Percentiles rank a stretch among this genome's conserved stretches.
These are phyloP conservation scores for Pangasius larnaudii DNA, from an alignment of 2,797 vertebrate species.

Conservation along the genomic window DNA sequence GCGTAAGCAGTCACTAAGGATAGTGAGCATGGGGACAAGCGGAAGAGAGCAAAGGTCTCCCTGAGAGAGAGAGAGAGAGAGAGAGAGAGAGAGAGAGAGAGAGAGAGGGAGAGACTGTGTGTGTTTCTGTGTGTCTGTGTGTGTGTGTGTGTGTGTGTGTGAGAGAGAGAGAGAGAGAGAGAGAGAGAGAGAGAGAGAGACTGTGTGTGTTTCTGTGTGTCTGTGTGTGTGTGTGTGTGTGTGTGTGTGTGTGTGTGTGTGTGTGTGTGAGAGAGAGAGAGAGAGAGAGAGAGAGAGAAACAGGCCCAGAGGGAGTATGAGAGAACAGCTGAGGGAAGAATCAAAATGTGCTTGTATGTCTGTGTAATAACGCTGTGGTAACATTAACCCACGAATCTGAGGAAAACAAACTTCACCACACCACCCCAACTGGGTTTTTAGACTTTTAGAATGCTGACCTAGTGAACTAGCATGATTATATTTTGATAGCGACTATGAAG, in stretches of 20 bases:
- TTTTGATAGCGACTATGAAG: neutral
- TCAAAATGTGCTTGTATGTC: neutral
- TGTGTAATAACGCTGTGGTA: constrained; percentile 6
- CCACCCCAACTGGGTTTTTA: neutral
- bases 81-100: neutral
- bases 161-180: constrained; percentile 15
- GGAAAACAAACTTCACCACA: neutral
- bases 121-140: too few species aligned
- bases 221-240: too few species aligned
- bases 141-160: too few species aligned
- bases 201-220: too few species aligned
- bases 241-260: too few species aligned
- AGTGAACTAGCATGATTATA: neutral
- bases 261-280: neutral
- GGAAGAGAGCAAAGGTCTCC: constrained; percentile 15
- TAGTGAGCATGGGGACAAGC: constrained; percentile 22
- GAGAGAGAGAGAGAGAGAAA: constrained; percentile 13
- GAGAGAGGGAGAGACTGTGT: neutral
- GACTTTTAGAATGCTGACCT: neutral
- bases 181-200: constrained; percentile 5
- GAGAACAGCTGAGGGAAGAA: constrained; percentile 3
- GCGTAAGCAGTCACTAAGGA: constrained; percentile 30
- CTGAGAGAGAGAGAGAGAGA: neutral
- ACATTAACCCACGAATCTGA: neutral
- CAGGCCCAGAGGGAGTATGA: neutral